Evolutionary conservation across 1,140 invertebrate genomes (phyloP), one percentile per base, ranked within the genome.

Genomic region (Drosophila bocki): DNA sequence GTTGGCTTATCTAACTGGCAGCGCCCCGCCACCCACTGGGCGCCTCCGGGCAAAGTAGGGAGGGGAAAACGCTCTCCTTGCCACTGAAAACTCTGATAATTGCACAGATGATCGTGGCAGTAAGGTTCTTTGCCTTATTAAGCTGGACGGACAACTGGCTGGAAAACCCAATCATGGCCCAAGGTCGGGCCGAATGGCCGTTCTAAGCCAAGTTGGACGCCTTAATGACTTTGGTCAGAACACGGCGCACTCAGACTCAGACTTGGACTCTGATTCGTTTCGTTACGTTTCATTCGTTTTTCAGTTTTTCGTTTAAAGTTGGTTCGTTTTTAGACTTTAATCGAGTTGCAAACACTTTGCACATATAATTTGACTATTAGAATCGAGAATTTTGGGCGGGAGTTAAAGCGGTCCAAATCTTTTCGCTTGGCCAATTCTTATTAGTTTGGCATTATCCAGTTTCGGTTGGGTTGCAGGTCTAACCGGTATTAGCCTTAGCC

Each of bases 81-180:
- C 64, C 75, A 29, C 57, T 56, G 29, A 35, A 8, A 17, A 32
- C 11, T 22, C 39, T 69, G 61, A 56, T 77, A 78, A 78, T 78
- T 78, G 70, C 45, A 78, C 59, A 68, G 62, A 86, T 78, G 78
- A 76, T 65, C 69, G 59, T 48, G 39, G 69, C 33, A 39, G 45
- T 90, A 90, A 90, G 85, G 85, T 85, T 88, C 78, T 88, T 76
- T 85, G 86, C 85, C 81, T 75, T 90, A 90, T 90, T 88, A 83
- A 83, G 84, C 79, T 37, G 53, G 51, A 35, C 63, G 50, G 17
- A 53, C 63, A 45, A 45, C 58, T 60, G 78, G 65, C 63, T 74
- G 35, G 37, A 79, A 65, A 67, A 87, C 68, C 57, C 80, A 87
- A 87, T 91, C 79, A 91, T 61, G 63, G 47, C 63, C 45, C 86